These are phyloP conservation scores for Saguinus midas DNA, from an alignment of 2,113 vertebrate species.

Conservation along the genomic window DNA sequence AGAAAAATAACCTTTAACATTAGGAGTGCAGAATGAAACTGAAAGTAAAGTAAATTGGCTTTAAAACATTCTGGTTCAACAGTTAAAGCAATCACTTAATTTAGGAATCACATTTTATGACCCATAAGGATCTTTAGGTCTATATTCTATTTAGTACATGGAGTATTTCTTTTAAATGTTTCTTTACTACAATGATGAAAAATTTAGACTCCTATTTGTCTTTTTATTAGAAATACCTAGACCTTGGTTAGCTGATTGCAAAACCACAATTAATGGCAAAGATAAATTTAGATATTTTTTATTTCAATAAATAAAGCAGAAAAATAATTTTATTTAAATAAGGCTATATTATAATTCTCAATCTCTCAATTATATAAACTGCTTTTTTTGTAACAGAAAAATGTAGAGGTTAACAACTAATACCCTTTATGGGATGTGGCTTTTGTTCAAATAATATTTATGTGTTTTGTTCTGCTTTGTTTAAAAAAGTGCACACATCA, in stretches of 20 bases:
- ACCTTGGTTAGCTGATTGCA: not conserved
- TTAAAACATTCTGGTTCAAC: slow-evolving; percentile 7
- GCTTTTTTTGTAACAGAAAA: slow-evolving; percentile 11
- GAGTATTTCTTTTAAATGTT: not conserved
- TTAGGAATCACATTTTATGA: slow-evolving; percentile 5
- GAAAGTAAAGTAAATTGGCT: not conserved
- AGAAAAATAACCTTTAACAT: not conserved
- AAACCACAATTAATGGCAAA: not conserved
- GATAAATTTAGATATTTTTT: not conserved
- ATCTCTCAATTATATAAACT: slow-evolving; percentile 22
- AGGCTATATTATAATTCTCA: not conserved
- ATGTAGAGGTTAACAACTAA: slow-evolving; percentile 23
- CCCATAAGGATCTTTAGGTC: not conserved
- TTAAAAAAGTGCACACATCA: not conserved
- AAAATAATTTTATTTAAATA: slow-evolving; percentile 32
- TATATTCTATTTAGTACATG: slow-evolving; percentile 3
- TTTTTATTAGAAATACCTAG: not conserved
- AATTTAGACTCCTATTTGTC: not conserved
- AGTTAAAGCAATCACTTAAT: not conserved
- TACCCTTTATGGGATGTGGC: not conserved
- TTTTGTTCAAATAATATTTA: slow-evolving; percentile 29
- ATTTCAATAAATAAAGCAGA: slow-evolving; percentile 17
- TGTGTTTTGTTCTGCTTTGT: not conserved
- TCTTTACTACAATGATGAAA: not conserved
- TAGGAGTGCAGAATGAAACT: not conserved